phyloP scores from a whole-genome alignment of 1,140 invertebrate genomes.

The Zaprionus capensis region DNA sequence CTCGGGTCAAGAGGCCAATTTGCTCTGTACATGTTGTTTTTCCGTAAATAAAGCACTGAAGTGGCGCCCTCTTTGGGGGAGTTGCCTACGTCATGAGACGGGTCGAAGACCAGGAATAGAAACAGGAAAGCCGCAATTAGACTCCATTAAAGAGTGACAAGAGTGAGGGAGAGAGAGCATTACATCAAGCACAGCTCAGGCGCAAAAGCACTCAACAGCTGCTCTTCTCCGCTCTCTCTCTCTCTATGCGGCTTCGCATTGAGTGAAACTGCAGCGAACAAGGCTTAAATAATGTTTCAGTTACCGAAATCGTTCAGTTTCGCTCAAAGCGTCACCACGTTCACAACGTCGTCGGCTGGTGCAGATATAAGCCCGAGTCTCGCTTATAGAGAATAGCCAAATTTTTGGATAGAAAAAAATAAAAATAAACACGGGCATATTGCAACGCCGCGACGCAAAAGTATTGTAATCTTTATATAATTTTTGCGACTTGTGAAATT shows the following conservation, averaged over 20 bases:
- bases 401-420: conserved; percentile 30
- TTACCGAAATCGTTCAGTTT: conserved; percentile 71
- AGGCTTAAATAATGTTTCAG: conserved; percentile 82
- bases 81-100: neutral
- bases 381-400: conserved; percentile 13
- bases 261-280: conserved; percentile 58
- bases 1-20: conserved; percentile 1
- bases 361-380: conserved; percentile 15
- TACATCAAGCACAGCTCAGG: neutral
- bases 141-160: neutral
- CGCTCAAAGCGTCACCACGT: conserved; percentile 76
- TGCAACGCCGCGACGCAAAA: conserved; percentile 44
- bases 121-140: conserved; percentile 21
- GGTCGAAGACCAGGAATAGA: conserved; percentile 24
- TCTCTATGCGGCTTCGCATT: conserved; percentile 3
- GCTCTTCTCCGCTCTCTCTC: neutral
- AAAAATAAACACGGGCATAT: conserved; percentile 31
- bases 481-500: conserved; percentile 52
- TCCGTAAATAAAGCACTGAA: neutral
- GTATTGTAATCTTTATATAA: conserved; percentile 50
- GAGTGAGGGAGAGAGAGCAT: neutral
- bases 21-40: conserved; percentile 1
- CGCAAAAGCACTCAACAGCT: conserved; percentile 36
- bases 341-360: conserved; percentile 68
- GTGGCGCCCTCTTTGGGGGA: neutral